phyloP scores from a whole-genome alignment of 1,140 invertebrate species.

The Prorops nasuta region DNA sequence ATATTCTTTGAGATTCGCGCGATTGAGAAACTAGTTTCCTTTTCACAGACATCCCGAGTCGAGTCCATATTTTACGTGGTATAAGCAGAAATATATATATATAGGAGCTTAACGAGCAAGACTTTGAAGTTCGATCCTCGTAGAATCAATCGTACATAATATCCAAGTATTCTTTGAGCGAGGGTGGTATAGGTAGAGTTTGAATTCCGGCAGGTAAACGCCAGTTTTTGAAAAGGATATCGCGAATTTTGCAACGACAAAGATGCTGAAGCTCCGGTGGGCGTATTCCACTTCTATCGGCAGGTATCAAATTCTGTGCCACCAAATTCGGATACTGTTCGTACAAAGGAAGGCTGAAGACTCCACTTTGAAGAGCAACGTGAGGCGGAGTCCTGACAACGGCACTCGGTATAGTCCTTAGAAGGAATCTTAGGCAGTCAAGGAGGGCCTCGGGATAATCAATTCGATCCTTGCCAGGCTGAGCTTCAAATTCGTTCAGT shows the following conservation, averaged over 20 bases:
- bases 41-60: too few species aligned
- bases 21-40: too few species aligned
- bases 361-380: constrained; percentile 35
- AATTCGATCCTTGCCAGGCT: not conserved
- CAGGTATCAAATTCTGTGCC: constrained; percentile 63
- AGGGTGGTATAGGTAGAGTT: constrained; percentile 63
- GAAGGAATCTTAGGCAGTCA: constrained; percentile 64
- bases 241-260: constrained; percentile 64
- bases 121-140: not conserved
- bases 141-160: constrained; percentile 63
- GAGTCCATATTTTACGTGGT: too few species aligned
- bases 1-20: too few species aligned
- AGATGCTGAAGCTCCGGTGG: constrained; percentile 60
- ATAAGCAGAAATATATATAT: too few species aligned
- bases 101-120: too few species aligned
- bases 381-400: constrained; percentile 41
- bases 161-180: constrained; percentile 69
- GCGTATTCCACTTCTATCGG: constrained; percentile 60
- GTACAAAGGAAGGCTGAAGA: constrained; percentile 58
- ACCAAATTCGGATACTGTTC: constrained; percentile 66
- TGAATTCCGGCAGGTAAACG: constrained; percentile 71
- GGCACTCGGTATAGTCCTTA: constrained; percentile 62
- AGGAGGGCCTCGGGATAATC: constrained; percentile 67
- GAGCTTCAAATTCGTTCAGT: constrained; percentile 62
- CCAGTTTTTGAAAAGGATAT: constrained; percentile 66